Evolutionary conservation across 2,797 vertebrate species (phyloP), one percentile per base, ranked within the genome.

Genomic region (Botia kubotai): DNA sequence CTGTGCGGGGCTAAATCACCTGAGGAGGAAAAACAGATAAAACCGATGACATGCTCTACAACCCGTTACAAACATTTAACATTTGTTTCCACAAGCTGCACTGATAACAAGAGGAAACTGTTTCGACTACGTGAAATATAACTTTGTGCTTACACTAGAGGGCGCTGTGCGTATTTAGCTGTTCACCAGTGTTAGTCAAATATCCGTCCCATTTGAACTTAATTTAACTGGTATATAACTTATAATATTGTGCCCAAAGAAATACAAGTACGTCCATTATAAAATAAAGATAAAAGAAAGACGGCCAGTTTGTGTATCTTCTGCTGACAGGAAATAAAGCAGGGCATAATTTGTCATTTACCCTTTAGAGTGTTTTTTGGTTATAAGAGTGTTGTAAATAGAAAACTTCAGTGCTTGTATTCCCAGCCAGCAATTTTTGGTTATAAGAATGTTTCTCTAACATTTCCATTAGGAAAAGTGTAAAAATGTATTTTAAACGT

Each of bases 81-180:
- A 50, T 46, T 12, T 52, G 46, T 12, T 2, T 57, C 19, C 53
- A 46, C 72, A 43, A 14, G 14, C 4, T 63, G 52, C 13, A 33
- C 11, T 14, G 23, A 62, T 16, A 12, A 12, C 57, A 58, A 12
- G 19, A 10, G 53, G 7, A 23, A 21, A 19, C 19, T 58, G 21
- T 43, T 23, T 6, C 4, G 2, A 21, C 4, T 67, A 29, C 13
- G 23, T 0, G 23, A 26, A 12, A 67, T 55, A 5, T 12, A 13
- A 29, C 39, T n/a, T 1, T 33, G 6, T 14, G 19, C 4, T 2
- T 33, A 58, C 73, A 76, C 80, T 63, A 71, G 80, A 81, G 67
- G 80, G 48, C 29, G 11, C 46, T n/a, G 6, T 33, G 14, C 21
- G 16, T 36, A 53, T 53, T 5, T 62, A 4, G 26, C 26, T 29